Base-by-base conservation (phyloP, 2,797 vertebrate genomes). In the Manis pentadactyla region DNA sequence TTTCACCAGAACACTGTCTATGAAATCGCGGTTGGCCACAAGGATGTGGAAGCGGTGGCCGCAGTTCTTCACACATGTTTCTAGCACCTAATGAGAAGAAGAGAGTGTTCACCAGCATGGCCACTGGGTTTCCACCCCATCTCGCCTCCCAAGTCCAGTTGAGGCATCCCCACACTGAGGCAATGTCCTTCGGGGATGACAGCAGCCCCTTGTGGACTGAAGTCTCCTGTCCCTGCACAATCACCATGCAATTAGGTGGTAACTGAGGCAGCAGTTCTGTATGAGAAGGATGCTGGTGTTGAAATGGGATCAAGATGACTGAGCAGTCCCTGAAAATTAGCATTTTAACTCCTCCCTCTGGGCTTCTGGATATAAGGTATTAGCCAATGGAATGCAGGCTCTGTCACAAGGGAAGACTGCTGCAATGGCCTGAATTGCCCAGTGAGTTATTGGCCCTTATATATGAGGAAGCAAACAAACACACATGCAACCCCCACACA, bases 31-130 rank as follows among this genome's bases (percentile, higher is more conserved):
- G 98, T 99, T 99, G 37, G 99, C 99, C 97, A 99, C 99, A 0
- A 99, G 99, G 63, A 99, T 97, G 0, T 99, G 99, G 97, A 99
- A 99, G 84, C 99, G 99, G 98, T 99, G 99, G 95, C 99, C 99
- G 10, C 99, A 99, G 99, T 99, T 99, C 98, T 99, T 99, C 94
- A 99, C 99, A 78, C 99, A 99, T 0, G 99, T 99, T 98, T 99
- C 99, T 95, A 99, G 98, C 73, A 99, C 99, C 99, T 99, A 97
- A 46, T 46, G 1, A 29, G 13, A 90, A 75, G 46, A 18, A 57
- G 13, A 5, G 42, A n/a, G 10, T 84, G 6, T 92, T 96, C 27
- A 97, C 74, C 7, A 51, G 37, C 37, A 39, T 39, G 61, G 61
- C 29, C 29, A 17, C 31, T n/a, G 19, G 59, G 46, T 19, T 25